A percentile compares a stretch with the other conserved stretches of the same genome.
Conservation (phyloP, 2,888 invertebrate genomes). For the Tanypteryx hageni region DNA sequence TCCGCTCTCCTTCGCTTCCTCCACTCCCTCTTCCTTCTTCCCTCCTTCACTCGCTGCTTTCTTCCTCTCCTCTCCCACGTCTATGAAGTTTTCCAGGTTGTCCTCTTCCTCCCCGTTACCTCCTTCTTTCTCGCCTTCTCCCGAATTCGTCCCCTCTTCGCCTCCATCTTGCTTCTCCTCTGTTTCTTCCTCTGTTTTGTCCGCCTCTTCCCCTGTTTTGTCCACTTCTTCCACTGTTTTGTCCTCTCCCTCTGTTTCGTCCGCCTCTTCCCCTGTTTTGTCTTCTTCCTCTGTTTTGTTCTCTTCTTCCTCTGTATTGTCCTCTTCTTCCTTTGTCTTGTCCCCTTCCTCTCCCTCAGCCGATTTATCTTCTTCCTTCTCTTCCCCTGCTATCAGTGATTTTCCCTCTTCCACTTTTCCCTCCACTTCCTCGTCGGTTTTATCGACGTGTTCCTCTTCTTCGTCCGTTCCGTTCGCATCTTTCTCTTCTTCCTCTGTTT, state of each 20-base stretch:
- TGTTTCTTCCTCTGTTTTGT: background rate
- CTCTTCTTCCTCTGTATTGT: background rate
- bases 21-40: constrained; percentile 17
- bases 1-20: background rate
- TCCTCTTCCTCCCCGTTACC: background rate
- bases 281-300: background rate
- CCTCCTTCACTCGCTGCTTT: background rate
- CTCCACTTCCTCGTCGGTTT: background rate
- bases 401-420: background rate
- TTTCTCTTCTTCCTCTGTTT: background rate
- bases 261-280: background rate
- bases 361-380: no score
- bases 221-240: background rate
- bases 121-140: no score
- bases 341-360: background rate
- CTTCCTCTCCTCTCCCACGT: constrained; percentile 36
- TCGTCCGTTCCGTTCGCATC: background rate
- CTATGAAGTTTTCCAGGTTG: background rate
- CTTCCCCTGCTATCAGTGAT: background rate
- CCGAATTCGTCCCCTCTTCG: constrained; percentile 13
- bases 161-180: background rate
- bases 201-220: constrained; percentile 10
- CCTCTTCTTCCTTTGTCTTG: background rate
- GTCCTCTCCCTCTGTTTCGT: background rate
- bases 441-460: background rate